Evolutionary conservation across 1,140 invertebrate species (phyloP), one percentile per base, ranked within the genome.

Genomic region (Cherax quadricarinatus): DNA sequence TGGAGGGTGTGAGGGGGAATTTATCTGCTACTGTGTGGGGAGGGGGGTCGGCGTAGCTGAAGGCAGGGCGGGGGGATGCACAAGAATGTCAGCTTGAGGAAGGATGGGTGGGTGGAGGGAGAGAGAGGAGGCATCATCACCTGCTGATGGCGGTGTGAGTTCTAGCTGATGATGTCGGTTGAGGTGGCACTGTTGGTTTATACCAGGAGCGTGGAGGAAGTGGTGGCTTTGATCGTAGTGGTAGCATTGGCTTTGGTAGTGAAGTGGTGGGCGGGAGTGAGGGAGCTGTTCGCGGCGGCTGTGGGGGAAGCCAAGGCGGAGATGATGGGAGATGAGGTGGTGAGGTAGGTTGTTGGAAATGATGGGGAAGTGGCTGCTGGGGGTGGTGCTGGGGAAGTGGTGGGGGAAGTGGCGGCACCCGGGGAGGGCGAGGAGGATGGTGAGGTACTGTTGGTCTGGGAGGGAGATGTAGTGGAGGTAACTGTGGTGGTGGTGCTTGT

Each of bases 61-160:
- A 21, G 30, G 79, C 14, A 16, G 62, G 41, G 60, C 4, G 78
- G 30, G 30, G 62, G 30, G 57, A 60, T 48, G 53, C 53, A 83
- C 53, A 18, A 85, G 83, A 41, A 21, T 18, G 66, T 16, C 14
- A 41, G 60, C 0, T 1, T 21, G 66, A 5, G 66, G 7, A 2
- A 81, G 78, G n/a, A 57, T 30, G 9, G 24, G 49, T n/a, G 57
- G 57, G 60, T 66, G 79, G 87, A 81, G 16, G 0, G 86, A 66
- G 53, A n/a, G 70, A 49, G 16, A 48, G 12, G 49, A 24, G 48
- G 70, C n/a, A 18, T 57, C 62, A 84, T 90, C 88, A 90, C 88
- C 88, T 90, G 88, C 88, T 90, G 80, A 90, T 84, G 88, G 88
- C 82, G 88, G 88, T 90, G 88, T 90, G 88, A 84, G 88, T 90